A percentile compares a stretch with the other conserved stretches of the same genome.
Evolutionary conservation across 2,113 vertebrate genomes (phyloP).

Genomic region (Aegotheles bennettii): DNA sequence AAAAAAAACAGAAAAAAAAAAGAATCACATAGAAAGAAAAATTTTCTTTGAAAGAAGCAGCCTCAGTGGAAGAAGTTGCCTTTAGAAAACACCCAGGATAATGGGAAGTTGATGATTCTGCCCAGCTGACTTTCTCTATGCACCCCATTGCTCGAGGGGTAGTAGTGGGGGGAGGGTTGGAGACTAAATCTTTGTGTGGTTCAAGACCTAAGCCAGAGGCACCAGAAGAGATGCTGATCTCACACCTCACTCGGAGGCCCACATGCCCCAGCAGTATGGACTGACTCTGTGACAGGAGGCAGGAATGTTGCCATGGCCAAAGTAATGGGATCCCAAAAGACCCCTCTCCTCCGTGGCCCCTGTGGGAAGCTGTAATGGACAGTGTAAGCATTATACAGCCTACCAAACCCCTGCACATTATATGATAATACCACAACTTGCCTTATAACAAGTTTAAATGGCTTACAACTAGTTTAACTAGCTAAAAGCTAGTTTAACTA

Average conservation of each 20-base stretch:
- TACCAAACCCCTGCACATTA: not conserved
- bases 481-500: too few species aligned
- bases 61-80: not conserved
- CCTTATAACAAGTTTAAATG: not conserved
- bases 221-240: not conserved
- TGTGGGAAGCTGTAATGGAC: fast-evolving
- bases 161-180: not conserved
- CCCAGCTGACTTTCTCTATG: not conserved
- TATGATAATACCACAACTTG: not conserved
- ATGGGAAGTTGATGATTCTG: not conserved
- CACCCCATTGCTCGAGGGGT: not conserved
- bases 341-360: fast-evolving
- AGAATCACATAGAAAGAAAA: not conserved
- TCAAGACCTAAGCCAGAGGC: not conserved
- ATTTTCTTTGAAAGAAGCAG: not conserved
- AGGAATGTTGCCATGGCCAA: not conserved
- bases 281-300: too few species aligned
- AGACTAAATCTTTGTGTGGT: not conserved
- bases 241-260: not conserved
- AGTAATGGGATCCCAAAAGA: fast-evolving
- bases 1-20: too few species aligned
- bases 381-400: not conserved
- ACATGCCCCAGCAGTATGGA: fast-evolving
- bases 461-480: not conserved
- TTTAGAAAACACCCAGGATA: not conserved